Evolutionary conservation across 2,888 invertebrate genomes (phyloP), one percentile per base, ranked within the genome.

Genomic region (Spilosoma lubricipeda): DNA sequence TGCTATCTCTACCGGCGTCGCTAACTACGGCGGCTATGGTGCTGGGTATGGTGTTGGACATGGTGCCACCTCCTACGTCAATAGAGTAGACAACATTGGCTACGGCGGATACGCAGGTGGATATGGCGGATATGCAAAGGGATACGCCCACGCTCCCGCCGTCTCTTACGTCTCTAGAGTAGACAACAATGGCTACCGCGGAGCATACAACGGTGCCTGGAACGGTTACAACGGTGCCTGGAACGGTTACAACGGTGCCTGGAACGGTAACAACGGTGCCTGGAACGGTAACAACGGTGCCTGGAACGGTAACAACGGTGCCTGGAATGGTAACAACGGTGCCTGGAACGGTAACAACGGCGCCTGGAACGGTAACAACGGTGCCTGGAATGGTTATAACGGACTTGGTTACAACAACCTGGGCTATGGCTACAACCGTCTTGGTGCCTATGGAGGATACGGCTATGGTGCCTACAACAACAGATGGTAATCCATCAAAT

Each of bases 1-100:
- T 71, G 87, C 77, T 15, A 75, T 91, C 3, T 77, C 82, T 27
- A 85, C 75, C 71, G 79, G 77, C 68, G 82, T 83, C 36, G 73
- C 73, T 48, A 72, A 73, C 30, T 68, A 74, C 20, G 73, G 78
- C 33, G 80, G 73, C 48, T 75, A 73, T 56, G 72, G 63, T 4
- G 77, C 77, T 1, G 77, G 78, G 0, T 82, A 79, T 67, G 70
- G 73, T 27, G 33, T 18, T 1, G 77, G 78, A 1, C 82, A 79
- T 68, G 70, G 73, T 33, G 45, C 45, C 45, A 48, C 48, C 48
- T 48, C 48, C 48, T 48, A 48, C 11, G 48, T 48, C 48, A 48
- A 48, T 15, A n/a, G 59, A 27, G 48, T 48, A 48, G 48, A 48
- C 48, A 48, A 48, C 7, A 48, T 48, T 48, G 59, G 59, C 18